These are phyloP conservation scores for Caenorhabditis imperialis DNA, from an alignment of 2,888 invertebrate species.

Conservation along the genomic window DNA sequence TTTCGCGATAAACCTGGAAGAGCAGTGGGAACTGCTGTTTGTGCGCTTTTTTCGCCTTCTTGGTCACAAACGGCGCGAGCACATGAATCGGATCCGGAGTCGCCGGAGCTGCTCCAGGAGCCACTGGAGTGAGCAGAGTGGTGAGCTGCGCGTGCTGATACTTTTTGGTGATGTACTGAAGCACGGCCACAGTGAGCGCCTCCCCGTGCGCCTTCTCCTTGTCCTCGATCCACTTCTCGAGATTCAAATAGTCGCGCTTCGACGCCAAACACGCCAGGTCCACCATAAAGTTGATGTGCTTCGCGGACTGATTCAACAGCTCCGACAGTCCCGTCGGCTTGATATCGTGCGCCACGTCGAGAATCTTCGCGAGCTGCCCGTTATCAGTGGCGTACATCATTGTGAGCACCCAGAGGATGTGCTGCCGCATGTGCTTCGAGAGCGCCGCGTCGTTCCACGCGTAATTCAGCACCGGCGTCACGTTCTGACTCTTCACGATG, in stretches of 20 bases:
- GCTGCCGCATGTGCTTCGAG: constrained; percentile 83
- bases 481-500: constrained; percentile 91
- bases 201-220: constrained; percentile 93
- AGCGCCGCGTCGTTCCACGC: constrained; percentile 84
- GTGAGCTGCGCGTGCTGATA: constrained; percentile 24
- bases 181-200: constrained; percentile 59
- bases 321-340: constrained; percentile 85
- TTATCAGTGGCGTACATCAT: constrained; percentile 88
- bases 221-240: constrained; percentile 98
- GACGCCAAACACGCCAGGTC: constrained; percentile 98
- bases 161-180: constrained; percentile 58
- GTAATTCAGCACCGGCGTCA: constrained; percentile 93
- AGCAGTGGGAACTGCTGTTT: constrained; percentile 24
- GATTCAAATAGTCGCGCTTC: constrained; percentile 93
- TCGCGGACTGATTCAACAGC: constrained; percentile 88
- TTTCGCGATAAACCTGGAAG: constrained; percentile 16
- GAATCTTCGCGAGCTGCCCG: constrained; percentile 87
- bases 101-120: not conserved
- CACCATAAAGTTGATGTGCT: constrained; percentile 90
- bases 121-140: constrained; percentile 6
- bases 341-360: constrained; percentile 83
- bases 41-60: constrained; percentile 27
- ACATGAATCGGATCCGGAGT: constrained; percentile 23
- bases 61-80: constrained; percentile 32
- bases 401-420: constrained; percentile 98